These are phyloP conservation scores for Pygmarrhopalites habei DNA, from an alignment of 1,140 invertebrate species.

Conservation along the genomic window DNA sequence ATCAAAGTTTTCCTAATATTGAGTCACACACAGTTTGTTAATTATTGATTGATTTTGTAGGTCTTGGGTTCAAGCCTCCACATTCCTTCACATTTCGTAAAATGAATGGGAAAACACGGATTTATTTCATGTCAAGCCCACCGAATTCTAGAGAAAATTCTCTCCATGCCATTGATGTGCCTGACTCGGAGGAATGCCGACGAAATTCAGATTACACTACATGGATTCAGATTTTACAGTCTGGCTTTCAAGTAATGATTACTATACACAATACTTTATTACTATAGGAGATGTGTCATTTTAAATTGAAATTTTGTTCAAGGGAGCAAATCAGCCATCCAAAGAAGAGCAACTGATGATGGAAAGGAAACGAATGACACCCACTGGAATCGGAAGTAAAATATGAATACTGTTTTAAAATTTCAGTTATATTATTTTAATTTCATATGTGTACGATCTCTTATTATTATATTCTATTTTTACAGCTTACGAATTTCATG, in stretches of 20 bases:
- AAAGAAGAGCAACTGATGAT: slow-evolving; percentile 82
- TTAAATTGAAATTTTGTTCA: background rate
- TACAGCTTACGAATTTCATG: slow-evolving; percentile 85
- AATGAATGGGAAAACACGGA: slow-evolving; percentile 60
- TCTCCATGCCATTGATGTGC: slow-evolving; percentile 72
- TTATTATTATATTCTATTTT: too few species aligned
- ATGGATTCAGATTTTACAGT: slow-evolving; percentile 28
- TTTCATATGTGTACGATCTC: too few species aligned
- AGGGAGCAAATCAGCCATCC: slow-evolving; percentile 45
- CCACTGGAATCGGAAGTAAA: slow-evolving; percentile 91
- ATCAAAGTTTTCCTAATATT: too few species aligned
- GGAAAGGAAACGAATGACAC: slow-evolving; percentile 80
- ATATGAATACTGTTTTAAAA: too few species aligned
- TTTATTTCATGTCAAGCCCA: slow-evolving; percentile 82
- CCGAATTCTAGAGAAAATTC: slow-evolving; percentile 80
- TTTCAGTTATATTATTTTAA: too few species aligned
- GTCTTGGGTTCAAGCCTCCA: slow-evolving; percentile 64
- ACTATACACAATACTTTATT: too few species aligned
- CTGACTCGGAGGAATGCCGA: slow-evolving; percentile 34
- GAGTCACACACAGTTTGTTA: too few species aligned
- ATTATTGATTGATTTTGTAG: too few species aligned
- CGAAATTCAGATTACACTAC: background rate
- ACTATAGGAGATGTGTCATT: too few species aligned
- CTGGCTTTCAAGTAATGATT: slow-evolving; percentile 27
- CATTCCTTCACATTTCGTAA: slow-evolving; percentile 70